phyloP scores from a whole-genome alignment of 2,888 invertebrate species.

The Sinhomidia bicolor region DNA sequence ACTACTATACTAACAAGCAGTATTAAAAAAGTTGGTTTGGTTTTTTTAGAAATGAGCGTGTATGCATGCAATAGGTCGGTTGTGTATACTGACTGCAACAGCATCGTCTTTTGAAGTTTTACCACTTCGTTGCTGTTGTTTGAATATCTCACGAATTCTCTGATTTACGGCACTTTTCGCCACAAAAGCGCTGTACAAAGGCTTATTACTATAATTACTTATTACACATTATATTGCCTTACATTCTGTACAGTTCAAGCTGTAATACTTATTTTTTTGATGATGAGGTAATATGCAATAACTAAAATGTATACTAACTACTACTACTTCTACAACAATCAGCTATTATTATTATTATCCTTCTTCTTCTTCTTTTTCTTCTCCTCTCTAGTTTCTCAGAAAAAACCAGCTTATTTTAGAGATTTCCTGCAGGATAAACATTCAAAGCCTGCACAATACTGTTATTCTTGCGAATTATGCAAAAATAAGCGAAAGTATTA shows the following conservation, averaged over 20 bases:
- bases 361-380: background rate
- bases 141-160: constrained; percentile 37
- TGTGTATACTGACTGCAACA: background rate
- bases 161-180: constrained; percentile 49
- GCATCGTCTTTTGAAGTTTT: background rate
- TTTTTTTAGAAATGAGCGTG: background rate
- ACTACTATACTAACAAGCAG: background rate
- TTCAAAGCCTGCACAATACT: constrained; percentile 12
- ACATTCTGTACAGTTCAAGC: background rate
- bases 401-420: constrained; percentile 15
- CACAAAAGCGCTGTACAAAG: constrained; percentile 14
- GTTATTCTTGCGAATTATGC: constrained; percentile 50
- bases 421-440: constrained; percentile 32
- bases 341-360: background rate
- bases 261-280: constrained; percentile 1
- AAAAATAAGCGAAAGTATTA: constrained; percentile 35
- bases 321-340: too few relatives aligned
- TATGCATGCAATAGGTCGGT: constrained; percentile 25
- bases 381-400: constrained; percentile 1
- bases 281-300: constrained; percentile 8
- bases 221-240: constrained; percentile 12
- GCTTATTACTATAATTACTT: constrained; percentile 37
- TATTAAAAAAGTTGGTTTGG: background rate
- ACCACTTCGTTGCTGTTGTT: background rate
- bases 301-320: constrained; percentile 3